A percentile compares a stretch with the other conserved stretches of the same genome.
phyloP scores from a whole-genome alignment of 2,113 vertebrate species.

The Megalops atlanticus region DNA sequence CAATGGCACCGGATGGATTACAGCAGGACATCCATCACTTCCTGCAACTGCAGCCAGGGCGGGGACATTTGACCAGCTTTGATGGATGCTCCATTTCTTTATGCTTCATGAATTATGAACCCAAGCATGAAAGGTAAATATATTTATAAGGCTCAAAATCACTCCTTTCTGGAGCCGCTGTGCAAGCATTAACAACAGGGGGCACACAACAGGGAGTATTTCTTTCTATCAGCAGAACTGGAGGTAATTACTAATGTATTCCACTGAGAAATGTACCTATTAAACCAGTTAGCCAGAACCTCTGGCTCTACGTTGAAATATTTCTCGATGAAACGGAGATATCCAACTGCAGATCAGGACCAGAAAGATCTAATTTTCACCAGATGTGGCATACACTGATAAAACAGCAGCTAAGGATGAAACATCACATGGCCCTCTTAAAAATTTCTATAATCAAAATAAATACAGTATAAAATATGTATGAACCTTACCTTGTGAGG shows the following conservation, averaged over 20 bases:
- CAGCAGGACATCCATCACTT: background rate
- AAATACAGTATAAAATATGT: background rate
- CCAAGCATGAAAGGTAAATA: conserved; percentile 1
- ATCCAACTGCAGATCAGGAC: too few relatives aligned
- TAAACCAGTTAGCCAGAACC: too few relatives aligned
- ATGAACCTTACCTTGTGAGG: conserved; percentile 83
- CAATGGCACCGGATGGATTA: too few relatives aligned
- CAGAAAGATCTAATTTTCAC: too few relatives aligned
- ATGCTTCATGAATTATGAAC: conserved; percentile 10
- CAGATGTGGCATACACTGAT: background rate
- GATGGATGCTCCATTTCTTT: background rate
- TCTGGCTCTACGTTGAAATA: too few relatives aligned
- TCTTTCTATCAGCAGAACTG: too few relatives aligned
- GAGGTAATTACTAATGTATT: too few relatives aligned
- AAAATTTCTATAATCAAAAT: background rate
- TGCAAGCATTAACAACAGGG: background rate
- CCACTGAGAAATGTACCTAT: too few relatives aligned
- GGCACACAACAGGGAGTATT: background rate
- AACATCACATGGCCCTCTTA: background rate
- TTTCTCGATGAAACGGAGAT: too few relatives aligned
- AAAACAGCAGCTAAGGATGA: background rate
- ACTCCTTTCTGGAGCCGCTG: background rate
- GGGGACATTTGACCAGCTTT: background rate
- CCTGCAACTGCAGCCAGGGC: background rate
- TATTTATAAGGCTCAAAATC: background rate